A percentile compares a stretch with the other conserved stretches of the same genome.
phyloP scores from a whole-genome alignment of 2,797 vertebrate species.

The Euphonia xanthogaster region DNA sequence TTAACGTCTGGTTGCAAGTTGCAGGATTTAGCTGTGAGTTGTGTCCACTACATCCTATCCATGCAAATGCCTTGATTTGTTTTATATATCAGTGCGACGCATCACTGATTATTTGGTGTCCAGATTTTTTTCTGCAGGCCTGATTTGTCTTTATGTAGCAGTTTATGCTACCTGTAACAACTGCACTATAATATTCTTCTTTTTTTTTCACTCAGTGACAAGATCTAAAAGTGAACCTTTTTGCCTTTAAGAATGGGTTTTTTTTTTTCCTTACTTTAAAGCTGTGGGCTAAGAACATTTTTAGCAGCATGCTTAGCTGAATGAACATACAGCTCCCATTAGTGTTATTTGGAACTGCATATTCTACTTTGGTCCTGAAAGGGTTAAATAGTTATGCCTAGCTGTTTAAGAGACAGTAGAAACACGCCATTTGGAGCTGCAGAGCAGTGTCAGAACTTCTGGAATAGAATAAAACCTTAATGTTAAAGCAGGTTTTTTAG shows the following conservation, averaged over 20 bases:
- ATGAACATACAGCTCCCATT: neutral
- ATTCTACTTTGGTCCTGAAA: neutral
- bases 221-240: neutral
- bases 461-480: neutral
- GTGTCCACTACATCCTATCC: neutral
- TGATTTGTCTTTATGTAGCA: constrained; percentile 3
- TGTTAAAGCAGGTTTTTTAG: neutral
- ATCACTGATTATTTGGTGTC: neutral
- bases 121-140: neutral
- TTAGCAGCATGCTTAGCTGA: neutral
- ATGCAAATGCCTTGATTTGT: neutral
- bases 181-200: neutral
- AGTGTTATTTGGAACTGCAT: neutral
- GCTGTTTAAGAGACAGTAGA: neutral
- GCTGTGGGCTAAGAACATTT: neutral
- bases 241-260: neutral
- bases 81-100: neutral
- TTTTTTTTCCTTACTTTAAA: neutral
- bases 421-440: neutral
- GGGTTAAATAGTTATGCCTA: neutral
- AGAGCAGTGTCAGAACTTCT: neutral
- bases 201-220: neutral
- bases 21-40: constrained; percentile 1
- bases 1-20: constrained; percentile 7
- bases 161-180: neutral